These are phyloP conservation scores for Cyphomyrus plagiostoma DNA, from an alignment of 2,113 vertebrate genomes.

Conservation along the genomic window DNA sequence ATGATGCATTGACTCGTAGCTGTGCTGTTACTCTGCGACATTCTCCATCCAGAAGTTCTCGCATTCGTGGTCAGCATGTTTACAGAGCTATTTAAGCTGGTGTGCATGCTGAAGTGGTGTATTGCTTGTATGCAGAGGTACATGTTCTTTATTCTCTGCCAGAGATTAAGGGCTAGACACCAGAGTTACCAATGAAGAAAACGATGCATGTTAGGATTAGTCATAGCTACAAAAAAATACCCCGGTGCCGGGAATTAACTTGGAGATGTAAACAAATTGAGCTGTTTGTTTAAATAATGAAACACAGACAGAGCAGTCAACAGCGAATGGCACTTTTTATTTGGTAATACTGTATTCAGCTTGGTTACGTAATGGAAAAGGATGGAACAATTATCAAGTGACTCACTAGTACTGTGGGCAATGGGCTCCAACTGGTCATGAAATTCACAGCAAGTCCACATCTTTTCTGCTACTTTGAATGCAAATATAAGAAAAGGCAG, in stretches of 20 bases:
- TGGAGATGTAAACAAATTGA: constrained; percentile 34
- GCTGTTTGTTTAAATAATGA: background rate
- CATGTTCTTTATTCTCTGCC: constrained; percentile 57
- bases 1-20: background rate
- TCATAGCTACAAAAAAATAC: constrained; percentile 60
- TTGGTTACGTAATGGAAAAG: background rate
- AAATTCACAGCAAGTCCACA: background rate
- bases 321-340: background rate
- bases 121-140: constrained; percentile 63
- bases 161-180: constrained; percentile 51
- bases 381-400: constrained; percentile 3
- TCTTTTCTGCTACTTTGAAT: background rate
- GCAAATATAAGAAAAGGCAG: background rate
- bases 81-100: constrained; percentile 46
- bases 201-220: constrained; percentile 56
- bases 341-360: background rate
- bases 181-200: constrained; percentile 37
- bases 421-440: background rate
- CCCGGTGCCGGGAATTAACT: constrained; percentile 44
- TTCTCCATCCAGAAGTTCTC: background rate
- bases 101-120: constrained; percentile 47
- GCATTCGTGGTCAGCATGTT: constrained; percentile 56
- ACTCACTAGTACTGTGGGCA: background rate
- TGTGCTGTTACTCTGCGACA: background rate
- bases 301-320: background rate